Evolutionary conservation across 2,888 invertebrate species (phyloP).

Genomic region (Cantharis flavilabris): DNA sequence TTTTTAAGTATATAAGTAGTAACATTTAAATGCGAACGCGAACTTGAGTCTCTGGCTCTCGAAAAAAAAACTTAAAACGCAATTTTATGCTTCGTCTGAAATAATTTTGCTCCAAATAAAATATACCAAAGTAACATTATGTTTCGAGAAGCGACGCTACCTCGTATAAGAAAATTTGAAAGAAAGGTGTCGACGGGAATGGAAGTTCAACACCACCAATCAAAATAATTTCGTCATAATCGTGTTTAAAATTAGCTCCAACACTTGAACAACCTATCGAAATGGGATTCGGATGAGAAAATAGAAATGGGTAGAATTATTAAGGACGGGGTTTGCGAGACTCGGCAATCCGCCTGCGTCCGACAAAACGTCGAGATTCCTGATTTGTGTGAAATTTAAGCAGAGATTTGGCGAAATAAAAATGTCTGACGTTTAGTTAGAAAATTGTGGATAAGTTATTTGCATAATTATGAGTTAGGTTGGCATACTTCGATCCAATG

Average conservation of each 20-base stretch:
- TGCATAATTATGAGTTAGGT: constrained; percentile 43
- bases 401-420: neutral
- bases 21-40: neutral
- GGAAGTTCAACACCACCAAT: no score
- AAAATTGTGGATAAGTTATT: constrained; percentile 26
- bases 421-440: neutral
- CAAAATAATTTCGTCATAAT: no score
- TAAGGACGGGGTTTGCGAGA: neutral
- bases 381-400: neutral
- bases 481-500: constrained; percentile 42
- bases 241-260: no score
- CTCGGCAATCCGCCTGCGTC: neutral
- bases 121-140: no score
- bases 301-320: neutral
- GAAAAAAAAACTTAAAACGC: neutral
- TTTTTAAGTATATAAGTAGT: neutral
- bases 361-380: neutral
- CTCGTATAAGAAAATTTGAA: no score
- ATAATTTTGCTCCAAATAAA: neutral
- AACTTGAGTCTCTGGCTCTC: neutral
- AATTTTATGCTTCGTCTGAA: neutral
- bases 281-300: no score
- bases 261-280: no score
- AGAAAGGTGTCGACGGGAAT: no score
- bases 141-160: no score